Percentiles rank a stretch among this genome's conserved stretches.
These are phyloP conservation scores for Danionella dracula DNA, from an alignment of 2,797 vertebrate genomes.

Conservation along the genomic window DNA sequence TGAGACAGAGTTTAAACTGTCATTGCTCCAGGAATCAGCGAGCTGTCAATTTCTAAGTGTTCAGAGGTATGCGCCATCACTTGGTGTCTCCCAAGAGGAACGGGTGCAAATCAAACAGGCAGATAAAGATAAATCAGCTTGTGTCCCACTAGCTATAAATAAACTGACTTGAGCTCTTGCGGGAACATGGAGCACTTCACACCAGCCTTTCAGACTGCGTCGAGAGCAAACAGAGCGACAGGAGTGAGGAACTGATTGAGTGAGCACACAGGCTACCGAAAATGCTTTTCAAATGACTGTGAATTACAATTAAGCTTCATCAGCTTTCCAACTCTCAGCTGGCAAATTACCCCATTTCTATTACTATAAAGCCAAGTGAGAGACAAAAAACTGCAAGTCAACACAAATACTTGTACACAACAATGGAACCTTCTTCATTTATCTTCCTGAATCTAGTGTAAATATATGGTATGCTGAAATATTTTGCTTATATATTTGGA, in stretches of 20 bases:
- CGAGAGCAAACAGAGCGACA: conserved; percentile 49
- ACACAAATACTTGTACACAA: too few relatives aligned
- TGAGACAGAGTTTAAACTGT: conserved; percentile 2
- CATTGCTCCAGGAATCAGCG: conserved; percentile 22
- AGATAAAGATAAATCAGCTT: conserved; percentile 49
- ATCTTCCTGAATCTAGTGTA: too few relatives aligned
- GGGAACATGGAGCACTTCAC: conserved; percentile 68
- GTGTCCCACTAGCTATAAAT: conserved; percentile 68
- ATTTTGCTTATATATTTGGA: too few relatives aligned
- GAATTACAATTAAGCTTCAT: conserved; percentile 30
- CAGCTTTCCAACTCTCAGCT: conserved; percentile 18
- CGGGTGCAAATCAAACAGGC: conserved; percentile 28
- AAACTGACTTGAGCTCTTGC: conserved; percentile 59
- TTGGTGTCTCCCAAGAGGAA: conserved; percentile 26
- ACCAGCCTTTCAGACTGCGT: conserved; percentile 57
- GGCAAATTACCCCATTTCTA: conserved; percentile 21
- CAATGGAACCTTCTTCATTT: too few relatives aligned
- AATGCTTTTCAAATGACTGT: conserved; percentile 12
- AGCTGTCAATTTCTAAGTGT: conserved; percentile 19
- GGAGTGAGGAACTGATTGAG: conserved; percentile 14
- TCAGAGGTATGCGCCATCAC: conserved; percentile 10
- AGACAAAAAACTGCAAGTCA: too few relatives aligned
- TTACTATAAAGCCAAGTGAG: too few relatives aligned
- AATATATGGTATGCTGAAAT: too few relatives aligned
- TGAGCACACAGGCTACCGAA: neutral